Base-by-base conservation (phyloP, 2,113 vertebrate genomes). In the Ivindomyrus marchei region DNA sequence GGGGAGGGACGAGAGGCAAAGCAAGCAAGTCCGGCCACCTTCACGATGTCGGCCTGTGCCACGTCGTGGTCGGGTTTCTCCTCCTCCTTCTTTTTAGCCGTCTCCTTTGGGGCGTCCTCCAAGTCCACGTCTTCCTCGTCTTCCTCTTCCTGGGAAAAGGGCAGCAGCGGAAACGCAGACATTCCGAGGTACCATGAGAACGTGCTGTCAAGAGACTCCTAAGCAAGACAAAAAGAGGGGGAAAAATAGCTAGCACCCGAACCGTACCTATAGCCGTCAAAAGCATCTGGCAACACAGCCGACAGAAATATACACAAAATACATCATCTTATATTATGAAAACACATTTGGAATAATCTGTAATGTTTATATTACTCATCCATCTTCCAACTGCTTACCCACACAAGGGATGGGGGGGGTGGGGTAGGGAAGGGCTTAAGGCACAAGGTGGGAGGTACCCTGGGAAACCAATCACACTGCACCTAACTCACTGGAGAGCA, bases 111-210 rank as follows among this genome's bases (percentile, higher is more conserved):
- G 1, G 90, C 93, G 62, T 97, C 96, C 0, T 95, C 95, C 39
- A 97, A 91, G 13, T 90, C 94, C 90, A 95, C 94, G 6, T 96
- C 95, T 0, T 96, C 96, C 13, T 92, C 92, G 2, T 95, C 97
- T 0, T 96, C 96, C 0, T 97, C 96, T 3, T 97, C 95, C 47
- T 95, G 94, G 88, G 94, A 91, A 47, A 42, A 96, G 3, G 98
- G 97, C 89, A 97, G 93, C 90, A 99, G 94, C 2, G 98, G 97
- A 89, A 98, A 99, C 2, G 92, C 86, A 58, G 95, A 93, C 90
- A 97, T 94, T 9, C 98, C 98, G 0, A 94, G 94, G 89, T 97
- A 97, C 98, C 98, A 99, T 17, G 97, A 97, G 93, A 99, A 99
- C 39, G 96, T 96, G 90, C 90, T 94, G 91, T 99, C 98, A 0